Evolutionary conservation across 2,113 vertebrate species (phyloP).

Genomic region (Ia io): DNA sequence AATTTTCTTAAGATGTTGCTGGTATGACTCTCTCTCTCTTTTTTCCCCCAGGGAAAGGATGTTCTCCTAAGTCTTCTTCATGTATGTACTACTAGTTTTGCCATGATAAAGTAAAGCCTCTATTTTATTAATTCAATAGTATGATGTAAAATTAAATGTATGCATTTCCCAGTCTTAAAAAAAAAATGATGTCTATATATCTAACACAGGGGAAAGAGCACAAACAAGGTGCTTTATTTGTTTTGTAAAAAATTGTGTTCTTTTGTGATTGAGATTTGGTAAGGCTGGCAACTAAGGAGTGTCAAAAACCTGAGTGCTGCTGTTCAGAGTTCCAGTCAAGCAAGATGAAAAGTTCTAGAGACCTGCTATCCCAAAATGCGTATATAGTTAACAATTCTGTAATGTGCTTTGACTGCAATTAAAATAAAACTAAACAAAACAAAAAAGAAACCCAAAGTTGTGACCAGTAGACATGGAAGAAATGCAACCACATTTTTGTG

Average conservation of each 20-base stretch:
- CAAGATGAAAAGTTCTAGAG: background rate
- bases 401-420: background rate
- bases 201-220: background rate
- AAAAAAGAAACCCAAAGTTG: background rate
- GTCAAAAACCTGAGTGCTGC: background rate
- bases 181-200: background rate
- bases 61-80: slow-evolving; percentile 51
- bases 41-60: background rate
- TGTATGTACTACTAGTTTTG: slow-evolving; percentile 51
- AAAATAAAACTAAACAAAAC: background rate
- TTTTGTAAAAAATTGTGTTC: background rate
- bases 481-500: background rate
- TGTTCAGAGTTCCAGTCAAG: background rate
- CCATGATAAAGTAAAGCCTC: slow-evolving; percentile 27
- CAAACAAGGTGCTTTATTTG: background rate
- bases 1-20: background rate
- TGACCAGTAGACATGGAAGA: background rate
- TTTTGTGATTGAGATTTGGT: background rate
- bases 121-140: slow-evolving; percentile 20
- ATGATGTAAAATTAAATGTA: background rate
- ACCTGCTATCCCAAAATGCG: background rate
- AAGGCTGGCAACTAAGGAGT: background rate
- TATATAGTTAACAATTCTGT: background rate
- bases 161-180: background rate
- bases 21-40: background rate